Evolutionary conservation across 2,113 vertebrate species (phyloP), one percentile per base, ranked within the genome.

Genomic region (Silurus meridionalis): DNA sequence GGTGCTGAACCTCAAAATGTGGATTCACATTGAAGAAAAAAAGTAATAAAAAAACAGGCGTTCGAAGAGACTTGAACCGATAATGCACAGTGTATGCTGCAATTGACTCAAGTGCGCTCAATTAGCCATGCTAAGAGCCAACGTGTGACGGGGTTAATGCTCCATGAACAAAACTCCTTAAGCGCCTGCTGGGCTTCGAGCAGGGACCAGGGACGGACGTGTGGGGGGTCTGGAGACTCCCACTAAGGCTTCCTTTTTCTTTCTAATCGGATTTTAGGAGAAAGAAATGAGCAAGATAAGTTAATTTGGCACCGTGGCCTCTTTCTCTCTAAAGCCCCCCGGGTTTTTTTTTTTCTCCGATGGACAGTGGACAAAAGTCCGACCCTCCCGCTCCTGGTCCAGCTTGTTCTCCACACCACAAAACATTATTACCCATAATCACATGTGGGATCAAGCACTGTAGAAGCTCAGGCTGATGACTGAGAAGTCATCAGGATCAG

Each of bases 21-120:
- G 2, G 37, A 37, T 37, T 37, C 37, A 37, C 37, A 37, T 37
- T 37, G 2, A 37, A 37, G 37, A 37, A 74, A 21, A 8, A 72
- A 48, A 19, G 57, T 5, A 72, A 71, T 8, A 17, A 37, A 37
- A 37, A 37, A 37, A 37, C n/a, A 8, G 57, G 3, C 25, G 25
- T 48, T 61, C 0, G 2, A 23, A 63, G 37, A 81, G 37, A 46
- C 60, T 61, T 60, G 58, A 69, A 71, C 82, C 58, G 79, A 71
- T 83, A 63, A 87, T 88, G 69, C 78, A 48, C 37, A 84, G 83
- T 83, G 85, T 61, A 37, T 57, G 91, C 92, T 85, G 87, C 88
- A 92, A 96, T 96, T 96, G 95, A 91, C 94, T 95, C 94, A 95
- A 95, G 94, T 93, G 95, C 88, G 94, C 93, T 95, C 91, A 94